A percentile compares a stretch with the other conserved stretches of the same genome.
These are phyloP conservation scores for Eulemur mongoz DNA, from an alignment of 2,797 vertebrate species.

Conservation along the genomic window DNA sequence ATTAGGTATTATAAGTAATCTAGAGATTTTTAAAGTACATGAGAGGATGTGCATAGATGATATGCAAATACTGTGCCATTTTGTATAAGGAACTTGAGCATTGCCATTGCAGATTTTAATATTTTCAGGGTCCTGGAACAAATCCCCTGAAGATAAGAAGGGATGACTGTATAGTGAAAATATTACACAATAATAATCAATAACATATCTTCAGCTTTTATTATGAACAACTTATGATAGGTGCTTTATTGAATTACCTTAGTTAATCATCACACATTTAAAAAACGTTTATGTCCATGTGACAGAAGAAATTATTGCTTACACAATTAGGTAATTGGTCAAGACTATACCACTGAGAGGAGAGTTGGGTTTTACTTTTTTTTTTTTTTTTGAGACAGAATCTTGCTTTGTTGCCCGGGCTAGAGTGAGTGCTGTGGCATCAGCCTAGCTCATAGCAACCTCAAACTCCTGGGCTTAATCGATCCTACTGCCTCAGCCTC, in stretches of 20 bases:
- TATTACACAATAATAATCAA: neutral
- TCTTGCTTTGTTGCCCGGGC: too few relatives aligned
- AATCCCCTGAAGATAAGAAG: neutral
- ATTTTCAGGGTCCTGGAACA: neutral
- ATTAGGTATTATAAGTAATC: neutral
- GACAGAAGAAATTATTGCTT: neutral
- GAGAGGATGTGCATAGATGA: neutral
- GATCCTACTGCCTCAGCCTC: too few relatives aligned
- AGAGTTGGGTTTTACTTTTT: neutral
- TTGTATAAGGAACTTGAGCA: neutral
- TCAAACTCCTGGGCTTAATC: too few relatives aligned
- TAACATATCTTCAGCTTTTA: neutral
- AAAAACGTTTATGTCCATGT: neutral
- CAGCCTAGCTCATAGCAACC: too few relatives aligned
- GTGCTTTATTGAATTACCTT: neutral
- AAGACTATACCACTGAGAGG: neutral
- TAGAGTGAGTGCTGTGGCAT: too few relatives aligned
- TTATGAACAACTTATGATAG: neutral
- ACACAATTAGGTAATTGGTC: neutral
- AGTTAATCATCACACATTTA: neutral
- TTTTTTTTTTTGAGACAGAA: too few relatives aligned
- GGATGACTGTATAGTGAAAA: neutral
- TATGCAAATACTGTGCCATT: neutral
- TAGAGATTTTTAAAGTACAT: neutral
- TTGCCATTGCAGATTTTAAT: neutral